phyloP scores from a whole-genome alignment of 1,140 invertebrate genomes.

The Drosophila pectinifera region DNA sequence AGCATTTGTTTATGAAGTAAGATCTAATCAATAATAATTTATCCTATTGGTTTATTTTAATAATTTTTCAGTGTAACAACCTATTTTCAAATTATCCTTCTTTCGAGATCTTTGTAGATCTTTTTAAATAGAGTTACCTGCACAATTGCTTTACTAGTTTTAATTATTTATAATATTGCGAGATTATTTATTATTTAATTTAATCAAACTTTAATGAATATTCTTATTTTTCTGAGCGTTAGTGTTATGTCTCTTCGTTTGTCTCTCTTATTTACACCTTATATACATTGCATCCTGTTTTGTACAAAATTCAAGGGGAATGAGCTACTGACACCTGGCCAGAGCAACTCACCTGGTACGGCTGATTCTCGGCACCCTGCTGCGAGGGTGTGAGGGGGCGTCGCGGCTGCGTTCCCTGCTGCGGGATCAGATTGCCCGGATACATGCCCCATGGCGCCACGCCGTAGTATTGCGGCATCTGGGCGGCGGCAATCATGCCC shows the following conservation, averaged over 20 bases:
- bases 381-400: conserved; percentile 91
- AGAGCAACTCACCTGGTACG: conserved; percentile 78
- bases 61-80: no score
- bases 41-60: no score
- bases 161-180: no score
- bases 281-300: conserved; percentile 11
- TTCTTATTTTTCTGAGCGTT: neutral
- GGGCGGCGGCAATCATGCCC: conserved; percentile 88
- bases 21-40: no score
- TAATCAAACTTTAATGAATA: neutral
- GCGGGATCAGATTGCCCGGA: conserved; percentile 91
- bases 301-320: neutral
- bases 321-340: neutral
- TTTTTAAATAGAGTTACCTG: neutral
- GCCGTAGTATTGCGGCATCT: conserved; percentile 92
- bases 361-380: conserved; percentile 88
- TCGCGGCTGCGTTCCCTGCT: conserved; percentile 89
- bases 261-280: conserved; percentile 22
- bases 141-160: neutral
- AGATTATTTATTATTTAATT: no score
- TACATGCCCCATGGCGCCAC: conserved; percentile 93
- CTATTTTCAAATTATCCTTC: neutral
- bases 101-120: neutral
- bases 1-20: no score
- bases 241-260: conserved; percentile 1